Base-by-base conservation (phyloP, 2,888 invertebrate species). In the Sceliomorpha sp. region DNA sequence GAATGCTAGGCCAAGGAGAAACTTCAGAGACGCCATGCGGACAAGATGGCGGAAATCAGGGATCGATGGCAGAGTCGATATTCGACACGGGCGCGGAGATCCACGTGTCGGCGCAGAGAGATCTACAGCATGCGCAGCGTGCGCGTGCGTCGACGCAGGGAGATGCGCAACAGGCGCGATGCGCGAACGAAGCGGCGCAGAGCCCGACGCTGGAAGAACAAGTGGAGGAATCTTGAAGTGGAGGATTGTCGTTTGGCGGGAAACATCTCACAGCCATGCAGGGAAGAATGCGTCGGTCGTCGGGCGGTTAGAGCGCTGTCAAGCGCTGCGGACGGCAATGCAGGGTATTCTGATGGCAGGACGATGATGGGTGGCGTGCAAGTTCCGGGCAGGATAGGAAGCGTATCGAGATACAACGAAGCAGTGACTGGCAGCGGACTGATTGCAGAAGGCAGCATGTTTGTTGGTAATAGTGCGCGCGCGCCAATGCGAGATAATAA, bases 141-240 rank as follows among this genome's bases (percentile, higher is more conserved):
- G 9, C 29, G 7, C 7, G 7, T 1, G 9, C 7, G 29, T 29
- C 29, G 9, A 1, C 29, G 2, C n/a, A 7, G 2, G 7, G 9
- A 29, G 29, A n/a, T n/a, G n/a, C n/a, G n/a, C n/a, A n/a, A n/a
- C n/a, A n/a, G n/a, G n/a, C n/a, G n/a, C n/a, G n/a, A n/a, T n/a
- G n/a, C n/a, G n/a, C n/a, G n/a, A n/a, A n/a, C n/a, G n/a, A n/a
- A n/a, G n/a, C n/a, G n/a, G n/a, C n/a, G n/a, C n/a, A n/a, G n/a
- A n/a, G n/a, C n/a, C n/a, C 9, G 29, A 9, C 29, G 29, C 29
- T 29, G 29, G 7, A 29, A 7, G 29, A 29, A 29, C n/a, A 29
- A 7, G 8, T 29, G 29, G 29, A 8, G 9, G 9, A 1, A 29
- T 9, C 9, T 8, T 9, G 7, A 29, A 29, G 29, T n/a, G 29